Evolutionary conservation across 30 jellyfish, hydroid and myxozoan species (phyloP).

Genomic region (Phacellophora camtschatica): DNA sequence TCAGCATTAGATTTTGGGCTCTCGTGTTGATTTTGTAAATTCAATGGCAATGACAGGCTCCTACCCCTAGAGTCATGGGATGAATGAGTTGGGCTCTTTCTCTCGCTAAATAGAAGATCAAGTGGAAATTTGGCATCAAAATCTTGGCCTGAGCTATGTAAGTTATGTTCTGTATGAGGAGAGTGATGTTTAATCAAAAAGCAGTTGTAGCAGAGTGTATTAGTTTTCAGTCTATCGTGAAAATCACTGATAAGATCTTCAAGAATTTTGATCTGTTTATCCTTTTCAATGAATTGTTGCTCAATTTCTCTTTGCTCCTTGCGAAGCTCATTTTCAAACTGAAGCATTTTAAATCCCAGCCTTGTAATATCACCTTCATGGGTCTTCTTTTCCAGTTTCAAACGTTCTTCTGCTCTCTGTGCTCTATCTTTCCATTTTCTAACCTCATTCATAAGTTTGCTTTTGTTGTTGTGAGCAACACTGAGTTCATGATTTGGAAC

Average conservation of each 20-base stretch:
- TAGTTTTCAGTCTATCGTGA: constrained; percentile 29
- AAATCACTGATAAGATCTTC: constrained; percentile 43
- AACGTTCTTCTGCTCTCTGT: background rate
- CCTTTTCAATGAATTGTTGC: constrained; percentile 41
- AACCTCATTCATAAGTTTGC: background rate
- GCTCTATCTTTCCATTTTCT: constrained; percentile 35
- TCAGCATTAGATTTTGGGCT: constrained; percentile 37
- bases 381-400: constrained; percentile 23
- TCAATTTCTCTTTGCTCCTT: constrained; percentile 64
- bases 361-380: constrained; percentile 18
- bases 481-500: constrained; percentile 23
- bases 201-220: constrained; percentile 45
- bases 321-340: constrained; percentile 60
- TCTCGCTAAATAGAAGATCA: constrained; percentile 38
- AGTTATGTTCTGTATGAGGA: constrained; percentile 15
- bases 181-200: constrained; percentile 34
- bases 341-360: constrained; percentile 63
- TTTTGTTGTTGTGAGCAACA: constrained; percentile 11
- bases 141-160: constrained; percentile 8
- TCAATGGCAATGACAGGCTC: constrained; percentile 38
- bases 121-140: constrained; percentile 45
- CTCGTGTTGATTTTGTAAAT: constrained; percentile 27
- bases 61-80: constrained; percentile 8
- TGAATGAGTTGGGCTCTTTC: constrained; percentile 5
- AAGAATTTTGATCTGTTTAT: constrained; percentile 19